Base-by-base conservation (phyloP, 64 coral and sea anemone genomes). In the Montipora sp. region DNA sequence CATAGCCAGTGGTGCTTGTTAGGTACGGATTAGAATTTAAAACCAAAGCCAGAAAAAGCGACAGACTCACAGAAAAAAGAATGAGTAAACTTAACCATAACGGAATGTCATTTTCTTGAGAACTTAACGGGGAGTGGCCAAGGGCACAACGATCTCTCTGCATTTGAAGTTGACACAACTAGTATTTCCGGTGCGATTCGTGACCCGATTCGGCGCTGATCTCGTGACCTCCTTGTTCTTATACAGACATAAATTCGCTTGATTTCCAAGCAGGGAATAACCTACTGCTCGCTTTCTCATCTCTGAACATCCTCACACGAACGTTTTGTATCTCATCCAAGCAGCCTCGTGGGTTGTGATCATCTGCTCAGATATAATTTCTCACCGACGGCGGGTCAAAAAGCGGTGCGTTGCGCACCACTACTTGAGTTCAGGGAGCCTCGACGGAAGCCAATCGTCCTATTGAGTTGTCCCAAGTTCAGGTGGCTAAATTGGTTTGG, bases 41-140 rank as follows among this genome's bases (percentile, higher is more conserved):
- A 21, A 66, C 55, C 21, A 96, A 59, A 12, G 92, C 16, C 16
- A 94, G 48, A 13, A 92, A 92, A 73, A 96, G 21, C 7, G 92
- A 94, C 18, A 53, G 50, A 59, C 95, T 91, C 47, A 59, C 82
- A 11, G 88, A 48, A 46, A 94, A 9, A n/a, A 94, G 68, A 53
- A 90, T 75, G 5, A 96, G 63, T 45, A 75, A 43, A 58, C 92
- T 90, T 18, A 96, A 24, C 95, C 95, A 96, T 67, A 50, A 60
- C 5, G 95, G 95, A 48, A 96, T 93, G 66, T 96, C 92, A 24
- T 14, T 20, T 14, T 86, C 73, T 47, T 20, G 24, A 5, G 24
- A 8, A 66, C 20, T 24, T 10, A 11, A 45, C 47, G 1, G 27
- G 10, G 51, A 55, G 10, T 59, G 10, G 15, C 48, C 12, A 2